Evolutionary conservation across 2,113 vertebrate genomes (phyloP).

Genomic region (Pelodiscus sinensis): DNA sequence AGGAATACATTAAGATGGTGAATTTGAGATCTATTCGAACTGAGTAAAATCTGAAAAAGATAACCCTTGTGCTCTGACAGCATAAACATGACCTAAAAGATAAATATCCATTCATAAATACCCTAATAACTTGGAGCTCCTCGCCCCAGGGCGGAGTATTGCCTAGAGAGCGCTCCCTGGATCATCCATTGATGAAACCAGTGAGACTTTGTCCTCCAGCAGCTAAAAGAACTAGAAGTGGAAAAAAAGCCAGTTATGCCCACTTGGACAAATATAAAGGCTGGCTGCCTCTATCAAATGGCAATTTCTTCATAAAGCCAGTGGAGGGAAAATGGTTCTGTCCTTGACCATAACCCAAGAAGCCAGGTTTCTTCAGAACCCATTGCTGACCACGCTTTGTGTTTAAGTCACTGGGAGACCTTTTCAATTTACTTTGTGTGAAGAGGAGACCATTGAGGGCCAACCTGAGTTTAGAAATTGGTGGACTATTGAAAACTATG

Average conservation of each 20-base stretch:
- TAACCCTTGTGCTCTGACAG: not conserved
- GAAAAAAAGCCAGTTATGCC: not conserved
- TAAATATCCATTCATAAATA: not conserved
- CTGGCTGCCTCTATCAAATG: no score
- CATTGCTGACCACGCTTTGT: not conserved
- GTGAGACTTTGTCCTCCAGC: not conserved
- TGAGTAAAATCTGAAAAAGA: not conserved
- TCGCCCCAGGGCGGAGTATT: not conserved
- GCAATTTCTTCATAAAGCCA: no score
- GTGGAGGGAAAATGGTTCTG: no score
- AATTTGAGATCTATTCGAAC: not conserved
- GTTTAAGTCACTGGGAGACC: not conserved
- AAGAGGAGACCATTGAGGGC: not conserved
- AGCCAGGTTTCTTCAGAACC: no score
- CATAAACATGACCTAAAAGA: not conserved
- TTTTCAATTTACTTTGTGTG: not conserved
- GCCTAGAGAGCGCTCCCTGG: not conserved
- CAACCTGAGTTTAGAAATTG: not conserved
- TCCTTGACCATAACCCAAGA: no score
- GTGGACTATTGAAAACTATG: not conserved
- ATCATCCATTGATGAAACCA: no score
- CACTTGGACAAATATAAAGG: not conserved
- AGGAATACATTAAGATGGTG: not conserved
- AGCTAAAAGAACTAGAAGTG: not conserved
- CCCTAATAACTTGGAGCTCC: not conserved